Base-by-base conservation (phyloP, 2,797 vertebrate species). In the Dicrostonyx torquatus region DNA sequence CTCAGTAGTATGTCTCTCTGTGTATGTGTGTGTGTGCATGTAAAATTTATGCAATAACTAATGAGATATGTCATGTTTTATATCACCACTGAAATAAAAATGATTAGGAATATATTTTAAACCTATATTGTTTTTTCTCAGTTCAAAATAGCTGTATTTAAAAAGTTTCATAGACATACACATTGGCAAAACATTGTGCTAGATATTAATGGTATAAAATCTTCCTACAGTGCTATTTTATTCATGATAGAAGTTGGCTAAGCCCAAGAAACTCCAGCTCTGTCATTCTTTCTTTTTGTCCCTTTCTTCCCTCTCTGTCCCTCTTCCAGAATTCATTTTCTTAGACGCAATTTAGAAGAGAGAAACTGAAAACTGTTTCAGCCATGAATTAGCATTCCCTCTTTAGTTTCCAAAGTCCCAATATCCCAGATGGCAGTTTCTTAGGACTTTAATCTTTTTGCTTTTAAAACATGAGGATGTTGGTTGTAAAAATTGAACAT, bases 351-450 rank as follows among this genome's bases (percentile, higher is more conserved):
- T 88, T 90, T 94, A 45, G 17, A 34, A 93, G 40, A 53, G 1
- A 86, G 50, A 77, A 53, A 40, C 48, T 40, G 17, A 58, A 87
- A 31, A 82, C 50, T 48, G 0, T 77, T 93, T 68, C 91, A 58
- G 90, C 13, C 58, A 73, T 88, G 92, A 90, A 48, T 94, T 92
- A 88, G 60, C 12, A 72, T 73, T 60, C 17, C 2, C 82, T 88
- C n/a, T 92, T 95, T 82, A 94, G 34, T 86, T 95, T 85, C 73
- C 64, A 90, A 82, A 95, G 48, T 94, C 60, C 84, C 72, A 82
- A 26, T 86, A 83, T 82, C 48, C 53, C 93, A 96, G 93, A 95
- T 92, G 91, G 87, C n/a, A 85, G 79, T 77, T 95, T 89, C 82
- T 90, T 89, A 62, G 45, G 14, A 79, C 20, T 24, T 90, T 64